Conservation (phyloP, 2,797 vertebrate species). For the Morus bassanus region DNA sequence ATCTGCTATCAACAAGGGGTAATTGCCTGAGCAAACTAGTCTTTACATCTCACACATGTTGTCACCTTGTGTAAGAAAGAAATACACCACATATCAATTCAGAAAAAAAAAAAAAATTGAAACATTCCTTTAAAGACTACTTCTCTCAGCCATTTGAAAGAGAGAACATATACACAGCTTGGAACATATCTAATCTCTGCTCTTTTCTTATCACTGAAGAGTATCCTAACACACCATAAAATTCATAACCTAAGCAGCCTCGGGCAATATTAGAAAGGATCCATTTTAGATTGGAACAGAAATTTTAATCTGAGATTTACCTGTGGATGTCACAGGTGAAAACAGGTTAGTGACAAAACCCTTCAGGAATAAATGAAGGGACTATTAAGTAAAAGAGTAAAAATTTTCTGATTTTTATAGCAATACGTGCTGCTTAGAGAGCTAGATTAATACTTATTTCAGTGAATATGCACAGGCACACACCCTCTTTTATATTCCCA, state of each 20-base stretch:
- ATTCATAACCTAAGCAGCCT: constrained; percentile 63
- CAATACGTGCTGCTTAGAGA: background rate
- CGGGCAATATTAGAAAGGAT: constrained; percentile 58
- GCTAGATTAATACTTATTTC: background rate
- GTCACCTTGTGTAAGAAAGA: constrained; percentile 72
- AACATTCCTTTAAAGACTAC: constrained; percentile 69
- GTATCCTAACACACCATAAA: constrained; percentile 51
- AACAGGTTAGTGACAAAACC: constrained; percentile 18
- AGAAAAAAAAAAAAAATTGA: background rate
- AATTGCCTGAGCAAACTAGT: constrained; percentile 79
- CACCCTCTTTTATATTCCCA: background rate
- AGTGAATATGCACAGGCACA: background rate
- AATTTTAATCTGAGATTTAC: constrained; percentile 71
- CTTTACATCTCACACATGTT: constrained; percentile 73
- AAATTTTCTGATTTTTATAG: background rate
- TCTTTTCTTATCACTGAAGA: constrained; percentile 66
- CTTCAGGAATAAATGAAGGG: constrained; percentile 53
- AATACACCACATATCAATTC: constrained; percentile 70
- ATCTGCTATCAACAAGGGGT: constrained; percentile 77
- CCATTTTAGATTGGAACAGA: constrained; percentile 63
- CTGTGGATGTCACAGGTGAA: constrained; percentile 60
- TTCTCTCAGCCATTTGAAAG: constrained; percentile 60
- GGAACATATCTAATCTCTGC: constrained; percentile 71
- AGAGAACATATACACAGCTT: constrained; percentile 45
- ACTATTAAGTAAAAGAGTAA: constrained; percentile 36